A percentile compares a stretch with the other conserved stretches of the same genome.
These are phyloP conservation scores for Megalurothrips usitatus DNA, from an alignment of 2,888 invertebrate genomes.

Conservation along the genomic window DNA sequence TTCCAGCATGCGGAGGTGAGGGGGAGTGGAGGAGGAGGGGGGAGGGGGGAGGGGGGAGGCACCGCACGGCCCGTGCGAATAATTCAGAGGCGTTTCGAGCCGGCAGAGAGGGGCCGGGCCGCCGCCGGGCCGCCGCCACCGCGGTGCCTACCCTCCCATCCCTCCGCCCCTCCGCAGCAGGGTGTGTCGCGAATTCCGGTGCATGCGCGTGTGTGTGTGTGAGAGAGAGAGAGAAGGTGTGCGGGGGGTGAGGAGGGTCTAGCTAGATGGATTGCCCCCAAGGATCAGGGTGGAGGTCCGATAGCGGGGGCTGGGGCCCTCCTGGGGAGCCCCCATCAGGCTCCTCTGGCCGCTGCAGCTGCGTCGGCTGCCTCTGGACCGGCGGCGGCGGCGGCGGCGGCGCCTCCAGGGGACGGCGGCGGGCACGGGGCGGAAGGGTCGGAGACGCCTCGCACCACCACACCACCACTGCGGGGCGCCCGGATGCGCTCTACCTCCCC, in stretches of 20 bases:
- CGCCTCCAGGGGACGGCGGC: slow-evolving; percentile 35
- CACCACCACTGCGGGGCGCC: neutral
- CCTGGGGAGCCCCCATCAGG: slow-evolving; percentile 22
- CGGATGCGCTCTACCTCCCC: neutral
- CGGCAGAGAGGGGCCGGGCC: neutral
- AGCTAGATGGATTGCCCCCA: slow-evolving; percentile 27
- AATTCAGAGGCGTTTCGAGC: neutral
- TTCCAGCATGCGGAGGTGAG: neutral
- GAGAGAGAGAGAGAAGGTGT: neutral
- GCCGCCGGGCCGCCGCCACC: neutral
- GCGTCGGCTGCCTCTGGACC: too few species aligned
- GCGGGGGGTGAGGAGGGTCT: neutral
- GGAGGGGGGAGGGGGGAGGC: neutral
- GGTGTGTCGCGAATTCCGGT: neutral
- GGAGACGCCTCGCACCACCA: too few species aligned
- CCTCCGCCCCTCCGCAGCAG: neutral
- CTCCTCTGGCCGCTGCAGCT: neutral
- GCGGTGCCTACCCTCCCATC: neutral
- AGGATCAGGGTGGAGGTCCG: slow-evolving; percentile 33
- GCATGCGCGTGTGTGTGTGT: neutral
- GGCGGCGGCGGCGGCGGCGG: neutral
- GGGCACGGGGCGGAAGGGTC: slow-evolving; percentile 32
- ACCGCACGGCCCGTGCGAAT: neutral
- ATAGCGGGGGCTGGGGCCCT: neutral
- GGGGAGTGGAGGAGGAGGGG: too few species aligned